A percentile compares a stretch with the other conserved stretches of the same genome.
Evolutionary conservation across 2,113 vertebrate genomes (phyloP).

Genomic region (Plecotus auritus): DNA sequence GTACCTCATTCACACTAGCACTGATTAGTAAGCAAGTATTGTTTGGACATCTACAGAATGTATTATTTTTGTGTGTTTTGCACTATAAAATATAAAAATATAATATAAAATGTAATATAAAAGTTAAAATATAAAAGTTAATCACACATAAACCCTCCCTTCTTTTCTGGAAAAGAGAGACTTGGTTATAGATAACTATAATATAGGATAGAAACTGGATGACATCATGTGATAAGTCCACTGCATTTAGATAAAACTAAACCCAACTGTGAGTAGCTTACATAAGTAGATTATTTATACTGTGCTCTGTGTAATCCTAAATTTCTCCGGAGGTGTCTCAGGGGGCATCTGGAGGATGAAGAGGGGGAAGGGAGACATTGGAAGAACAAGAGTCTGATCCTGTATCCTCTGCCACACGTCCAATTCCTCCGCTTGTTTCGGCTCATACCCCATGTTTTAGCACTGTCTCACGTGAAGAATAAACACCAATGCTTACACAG

Average conservation of each 20-base stretch:
- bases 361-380: accelerated
- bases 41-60: not conserved
- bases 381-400: not conserved
- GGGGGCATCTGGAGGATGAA: not conserved
- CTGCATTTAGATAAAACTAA: not conserved
- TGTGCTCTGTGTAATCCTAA: not conserved
- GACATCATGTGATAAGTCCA: accelerated
- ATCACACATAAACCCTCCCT: not conserved
- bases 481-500: not conserved
- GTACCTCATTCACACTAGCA: not conserved
- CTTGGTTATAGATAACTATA: not conserved
- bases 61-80: not conserved
- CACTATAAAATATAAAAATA: not conserved
- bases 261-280: not conserved
- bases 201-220: not conserved
- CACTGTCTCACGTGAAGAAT: not conserved
- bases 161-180: not conserved
- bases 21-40: not conserved
- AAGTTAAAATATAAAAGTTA: not conserved
- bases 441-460: not conserved
- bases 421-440: accelerated
- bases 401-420: not conserved
- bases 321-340: not conserved
- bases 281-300: not conserved
- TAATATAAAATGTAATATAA: not conserved